Evolutionary conservation across 2,797 vertebrate species (phyloP), one percentile per base, ranked within the genome.

Genomic region (Macroramphosus scolopax): DNA sequence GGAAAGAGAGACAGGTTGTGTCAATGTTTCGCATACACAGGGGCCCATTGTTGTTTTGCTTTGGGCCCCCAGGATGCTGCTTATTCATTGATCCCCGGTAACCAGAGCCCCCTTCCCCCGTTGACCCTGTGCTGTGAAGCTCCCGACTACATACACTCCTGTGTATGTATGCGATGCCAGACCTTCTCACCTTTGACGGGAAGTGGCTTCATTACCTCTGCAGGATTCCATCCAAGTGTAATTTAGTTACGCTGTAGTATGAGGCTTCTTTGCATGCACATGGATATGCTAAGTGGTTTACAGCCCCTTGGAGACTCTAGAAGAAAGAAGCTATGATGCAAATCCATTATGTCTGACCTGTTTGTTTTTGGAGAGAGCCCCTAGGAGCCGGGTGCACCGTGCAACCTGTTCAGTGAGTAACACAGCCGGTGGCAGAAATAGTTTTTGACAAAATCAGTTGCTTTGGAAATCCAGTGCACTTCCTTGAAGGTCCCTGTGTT

Each of bases 11-110:
- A 72, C 73, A 86, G 85, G 79, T 86, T 82, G 63, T 73, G 76
- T 80, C 70, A 81, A 55, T 82, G 75, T 75, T 74, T 78, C 55
- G 64, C 74, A 45, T 71, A 87, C 75, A 88, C 78, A 83, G 79
- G 66, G 53, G 48, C 41, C 52, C 71, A 82, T 88, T 89, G 87
- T 89, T 80, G n/a, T 67, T 56, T 49, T 57, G 31, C 45, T 57
- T 9, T 37, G 66, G 58, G 65, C 45, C 63, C 64, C 57, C 51
- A 18, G 62, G 46, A 44, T 75, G 64, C 59, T 78, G 69, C 78
- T 68, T 72, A 83, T 57, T 82, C 75, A 77, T 81, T 58, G 3
- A 40, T n/a, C 54, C 55, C 59, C 39, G 41, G 84, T 84, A 89
- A 88, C 71, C 42, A 63, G 69, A 88, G 68, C 72, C 66, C 59